These are phyloP conservation scores for Schizopygopsis pylzovi DNA, from an alignment of 2,797 vertebrate genomes.

Conservation along the genomic window DNA sequence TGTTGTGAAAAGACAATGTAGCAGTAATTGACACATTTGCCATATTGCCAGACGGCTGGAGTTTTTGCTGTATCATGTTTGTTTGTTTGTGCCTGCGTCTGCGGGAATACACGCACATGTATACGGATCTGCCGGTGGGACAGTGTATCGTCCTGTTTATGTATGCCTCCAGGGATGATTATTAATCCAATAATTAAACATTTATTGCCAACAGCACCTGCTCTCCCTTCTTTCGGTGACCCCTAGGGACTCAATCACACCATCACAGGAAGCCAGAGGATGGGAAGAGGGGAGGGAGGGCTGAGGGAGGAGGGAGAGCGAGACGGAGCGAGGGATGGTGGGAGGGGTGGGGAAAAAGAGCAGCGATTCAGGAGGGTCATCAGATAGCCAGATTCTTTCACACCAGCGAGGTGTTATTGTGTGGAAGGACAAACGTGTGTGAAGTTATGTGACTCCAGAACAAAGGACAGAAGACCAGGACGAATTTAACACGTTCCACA, in stretches of 20 bases:
- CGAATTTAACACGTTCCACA: constrained; percentile 66
- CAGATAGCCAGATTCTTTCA: constrained; percentile 82
- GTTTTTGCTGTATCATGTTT: constrained; percentile 58
- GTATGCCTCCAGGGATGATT: constrained; percentile 80
- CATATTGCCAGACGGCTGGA: constrained; percentile 55
- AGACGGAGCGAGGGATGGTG: constrained; percentile 77
- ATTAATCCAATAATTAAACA: constrained; percentile 95
- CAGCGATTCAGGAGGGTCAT: constrained; percentile 78
- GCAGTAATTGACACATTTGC: constrained; percentile 63
- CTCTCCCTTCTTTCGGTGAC: constrained; percentile 73
- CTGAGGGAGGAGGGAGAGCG: constrained; percentile 65
- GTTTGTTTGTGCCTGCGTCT: constrained; percentile 61
- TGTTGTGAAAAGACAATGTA: constrained; percentile 36
- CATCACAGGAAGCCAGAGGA: constrained; percentile 66
- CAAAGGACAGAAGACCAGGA: constrained; percentile 75
- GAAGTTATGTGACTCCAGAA: constrained; percentile 85
- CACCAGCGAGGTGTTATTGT: constrained; percentile 73
- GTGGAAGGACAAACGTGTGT: constrained; percentile 73
- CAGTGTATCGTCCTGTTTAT: constrained; percentile 67
- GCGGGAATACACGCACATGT: constrained; percentile 47
- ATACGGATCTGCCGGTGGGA: constrained; percentile 61
- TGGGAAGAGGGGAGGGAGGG: constrained; percentile 53
- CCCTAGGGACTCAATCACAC: constrained; percentile 76
- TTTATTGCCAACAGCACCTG: constrained; percentile 92
- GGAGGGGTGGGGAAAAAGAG: constrained; percentile 77